phyloP scores from a whole-genome alignment of 2,797 vertebrate species.

The Anguilla marmorata region DNA sequence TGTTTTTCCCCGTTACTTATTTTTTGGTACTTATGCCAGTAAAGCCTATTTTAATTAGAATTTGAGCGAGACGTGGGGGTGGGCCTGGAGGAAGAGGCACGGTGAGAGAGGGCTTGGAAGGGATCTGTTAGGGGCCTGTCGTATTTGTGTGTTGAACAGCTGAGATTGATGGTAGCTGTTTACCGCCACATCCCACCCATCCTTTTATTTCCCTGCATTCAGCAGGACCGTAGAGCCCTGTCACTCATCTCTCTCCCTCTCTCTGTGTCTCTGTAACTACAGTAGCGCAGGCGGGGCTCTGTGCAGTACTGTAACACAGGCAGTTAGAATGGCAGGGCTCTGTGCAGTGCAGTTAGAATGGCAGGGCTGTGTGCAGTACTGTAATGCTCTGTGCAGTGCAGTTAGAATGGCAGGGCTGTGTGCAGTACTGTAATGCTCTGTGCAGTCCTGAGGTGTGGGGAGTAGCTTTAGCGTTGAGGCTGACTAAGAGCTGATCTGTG shows the following conservation, averaged over 20 bases:
- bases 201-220: neutral
- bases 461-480: neutral
- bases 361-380: too few relatives aligned
- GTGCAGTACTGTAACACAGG: too few relatives aligned
- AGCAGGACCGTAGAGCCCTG: neutral
- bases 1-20: neutral
- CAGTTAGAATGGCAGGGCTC: too few relatives aligned
- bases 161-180: neutral
- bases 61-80: too few relatives aligned
- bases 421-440: too few relatives aligned
- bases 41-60: neutral
- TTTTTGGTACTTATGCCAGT: neutral
- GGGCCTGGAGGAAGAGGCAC: neutral
- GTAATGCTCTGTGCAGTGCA: too few relatives aligned
- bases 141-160: constrained; percentile 12
- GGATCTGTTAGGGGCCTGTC: neutral
- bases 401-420: too few relatives aligned
- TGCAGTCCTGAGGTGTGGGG: neutral
- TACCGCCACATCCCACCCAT: neutral
- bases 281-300: too few relatives aligned
- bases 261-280: neutral
- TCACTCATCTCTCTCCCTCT: neutral
- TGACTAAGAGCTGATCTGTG: constrained; percentile 43
- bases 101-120: neutral
- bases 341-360: too few relatives aligned